Evolutionary conservation across 2,888 invertebrate species (phyloP), one percentile per base, ranked within the genome.

Genomic region (Fabriciana adippe): DNA sequence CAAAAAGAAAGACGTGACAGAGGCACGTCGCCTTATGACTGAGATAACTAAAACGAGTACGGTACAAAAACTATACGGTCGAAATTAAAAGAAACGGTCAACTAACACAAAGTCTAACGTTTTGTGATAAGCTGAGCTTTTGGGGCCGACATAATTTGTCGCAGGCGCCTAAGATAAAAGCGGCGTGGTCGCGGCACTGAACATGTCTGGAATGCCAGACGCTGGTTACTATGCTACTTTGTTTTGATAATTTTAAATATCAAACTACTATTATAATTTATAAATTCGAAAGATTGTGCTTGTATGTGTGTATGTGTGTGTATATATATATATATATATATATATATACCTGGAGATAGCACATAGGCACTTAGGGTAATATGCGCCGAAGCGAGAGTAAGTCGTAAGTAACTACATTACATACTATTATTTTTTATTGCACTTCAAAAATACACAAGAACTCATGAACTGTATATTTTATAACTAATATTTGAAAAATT

Each of bases 91-190:
- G 90, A 83, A 86, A 82, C 87, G 85, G 61, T 16, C 60, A 15
- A 61, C 86, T 86, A 88, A 87, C 87, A 87, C 85, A 83, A 81
- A 71, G 82, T 81, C 87, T 87, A 89, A 89, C 85, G 83, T 85
- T 84, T 81, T 84, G 79, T 85, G 91, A 91, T 91, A 92, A 90
- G 84, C 82, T 81, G 84, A 81, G 84, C 88, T 89, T 89, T 88
- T 86, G 86, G 89, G 77, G 80, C 85, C 88, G 87, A 83, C 85
- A 87, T 91, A 91, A 91, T 92, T 91, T 91, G 92, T 92, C 90
- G 88, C 82, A 91, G 92, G 92, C 91, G 92, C 92, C 91, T 83
- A 80, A 87, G 91, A 91, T 92, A 92, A 90, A 89, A 85, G 82
- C 84, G 83, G 82, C 83, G 16, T 47, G 53, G 60, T 79, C 79